Conservation (phyloP, 2,113 vertebrate genomes). For the Athene noctua region DNA sequence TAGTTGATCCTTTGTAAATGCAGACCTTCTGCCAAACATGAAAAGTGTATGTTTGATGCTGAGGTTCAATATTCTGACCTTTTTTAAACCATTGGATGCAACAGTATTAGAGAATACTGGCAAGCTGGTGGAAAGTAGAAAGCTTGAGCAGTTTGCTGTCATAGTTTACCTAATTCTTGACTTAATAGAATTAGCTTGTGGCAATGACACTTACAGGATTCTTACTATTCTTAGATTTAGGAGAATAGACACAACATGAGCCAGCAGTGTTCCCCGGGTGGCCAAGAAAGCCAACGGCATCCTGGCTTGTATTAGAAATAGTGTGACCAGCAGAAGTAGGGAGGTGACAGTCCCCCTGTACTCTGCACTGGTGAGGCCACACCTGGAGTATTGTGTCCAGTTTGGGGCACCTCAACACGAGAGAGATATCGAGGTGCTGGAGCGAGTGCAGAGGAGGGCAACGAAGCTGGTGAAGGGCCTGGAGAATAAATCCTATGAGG, state of each 20-base stretch:
- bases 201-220: neutral
- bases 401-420: too few relatives aligned
- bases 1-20: neutral
- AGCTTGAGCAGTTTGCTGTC: neutral
- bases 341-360: too few relatives aligned
- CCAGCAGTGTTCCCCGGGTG: too few relatives aligned
- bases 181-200: neutral
- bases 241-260: neutral
- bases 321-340: too few relatives aligned
- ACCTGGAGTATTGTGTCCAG: too few relatives aligned
- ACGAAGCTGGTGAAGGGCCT: too few relatives aligned
- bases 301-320: too few relatives aligned
- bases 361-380: too few relatives aligned
- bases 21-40: neutral
- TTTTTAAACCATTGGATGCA: neutral
- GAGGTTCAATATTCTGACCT: neutral
- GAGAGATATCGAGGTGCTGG: too few relatives aligned
- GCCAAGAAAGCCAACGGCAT: too few relatives aligned
- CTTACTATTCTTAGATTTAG: neutral
- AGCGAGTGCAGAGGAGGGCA: too few relatives aligned
- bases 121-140: neutral
- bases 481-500: too few relatives aligned
- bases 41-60: neutral
- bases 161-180: neutral
- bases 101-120: neutral